phyloP scores from a whole-genome alignment of 1,140 invertebrate genomes.

The Papilio helenus region DNA sequence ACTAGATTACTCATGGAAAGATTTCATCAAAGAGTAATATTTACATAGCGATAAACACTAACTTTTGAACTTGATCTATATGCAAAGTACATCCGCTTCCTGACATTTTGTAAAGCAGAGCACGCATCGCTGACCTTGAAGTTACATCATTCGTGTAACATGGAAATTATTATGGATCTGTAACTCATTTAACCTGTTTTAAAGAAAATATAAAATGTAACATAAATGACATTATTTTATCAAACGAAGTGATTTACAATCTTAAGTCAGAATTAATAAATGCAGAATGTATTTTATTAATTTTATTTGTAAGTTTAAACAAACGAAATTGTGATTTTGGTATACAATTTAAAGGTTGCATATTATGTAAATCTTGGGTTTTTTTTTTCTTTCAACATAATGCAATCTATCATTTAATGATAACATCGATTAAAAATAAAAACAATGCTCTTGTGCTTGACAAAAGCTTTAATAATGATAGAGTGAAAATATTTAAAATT shows the following conservation, averaged over 20 bases:
- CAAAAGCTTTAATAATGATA: too few relatives aligned
- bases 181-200: conserved; percentile 12
- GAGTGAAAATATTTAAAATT: too few relatives aligned
- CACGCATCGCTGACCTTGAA: not conserved
- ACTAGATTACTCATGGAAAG: not conserved
- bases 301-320: not conserved
- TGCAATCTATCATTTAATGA: too few relatives aligned
- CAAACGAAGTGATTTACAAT: not conserved
- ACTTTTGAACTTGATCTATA: not conserved
- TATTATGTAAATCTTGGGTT: not conserved
- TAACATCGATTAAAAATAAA: too few relatives aligned
- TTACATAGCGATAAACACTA: not conserved
- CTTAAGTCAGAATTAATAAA: not conserved
- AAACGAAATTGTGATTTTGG: not conserved
- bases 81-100: conserved; percentile 7
- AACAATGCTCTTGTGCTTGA: too few relatives aligned
- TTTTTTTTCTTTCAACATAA: too few relatives aligned
- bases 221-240: not conserved
- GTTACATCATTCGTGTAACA: not conserved
- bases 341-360: not conserved
- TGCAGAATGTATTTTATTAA: not conserved
- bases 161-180: conserved; percentile 8
- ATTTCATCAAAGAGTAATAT: not conserved
- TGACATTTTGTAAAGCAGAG: conserved; percentile 3
- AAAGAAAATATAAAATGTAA: not conserved